Conservation (phyloP, 1,140 invertebrate species). For the Hylaeus volcanicus region DNA sequence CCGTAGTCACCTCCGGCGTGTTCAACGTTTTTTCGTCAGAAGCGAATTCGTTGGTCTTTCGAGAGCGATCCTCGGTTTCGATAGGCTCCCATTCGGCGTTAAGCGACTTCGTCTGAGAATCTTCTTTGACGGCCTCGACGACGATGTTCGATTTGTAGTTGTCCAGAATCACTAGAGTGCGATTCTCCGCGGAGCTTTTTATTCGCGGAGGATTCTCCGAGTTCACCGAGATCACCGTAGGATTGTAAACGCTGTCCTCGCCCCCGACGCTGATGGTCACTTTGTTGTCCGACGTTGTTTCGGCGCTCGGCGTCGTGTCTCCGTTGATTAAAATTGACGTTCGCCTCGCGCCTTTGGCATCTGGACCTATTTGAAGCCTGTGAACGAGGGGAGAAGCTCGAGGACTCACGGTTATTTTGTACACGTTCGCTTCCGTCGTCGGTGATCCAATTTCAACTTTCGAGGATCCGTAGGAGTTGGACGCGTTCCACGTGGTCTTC, state of each 20-base stretch:
- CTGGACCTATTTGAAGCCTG: slow-evolving; percentile 82
- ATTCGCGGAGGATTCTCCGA: slow-evolving; percentile 66
- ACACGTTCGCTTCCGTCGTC: slow-evolving; percentile 70
- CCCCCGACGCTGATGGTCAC: slow-evolving; percentile 79
- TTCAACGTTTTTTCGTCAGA: neutral
- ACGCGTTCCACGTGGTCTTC: slow-evolving; percentile 59
- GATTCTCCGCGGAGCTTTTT: slow-evolving; percentile 71
- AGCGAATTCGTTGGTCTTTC: neutral
- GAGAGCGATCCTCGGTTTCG: neutral
- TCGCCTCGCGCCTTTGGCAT: slow-evolving; percentile 80
- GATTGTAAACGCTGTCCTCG: slow-evolving; percentile 76
- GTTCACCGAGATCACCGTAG: slow-evolving; percentile 78
- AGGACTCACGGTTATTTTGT: slow-evolving; percentile 78
- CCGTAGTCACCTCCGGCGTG: neutral
- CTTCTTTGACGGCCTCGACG: slow-evolving; percentile 61
- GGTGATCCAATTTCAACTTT: slow-evolving; percentile 70
- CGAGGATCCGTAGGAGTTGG: slow-evolving; percentile 59
- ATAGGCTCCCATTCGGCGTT: neutral
- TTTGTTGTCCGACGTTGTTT: slow-evolving; percentile 79
- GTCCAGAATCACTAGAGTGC: slow-evolving; percentile 77
- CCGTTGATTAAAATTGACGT: slow-evolving; percentile 89
- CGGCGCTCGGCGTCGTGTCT: slow-evolving; percentile 84
- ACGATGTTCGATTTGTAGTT: slow-evolving; percentile 79
- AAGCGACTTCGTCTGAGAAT: neutral
- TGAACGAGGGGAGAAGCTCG: slow-evolving; percentile 80